Evolutionary conservation across 2,113 vertebrate species (phyloP).

Genomic region (Urocolius indicus): DNA sequence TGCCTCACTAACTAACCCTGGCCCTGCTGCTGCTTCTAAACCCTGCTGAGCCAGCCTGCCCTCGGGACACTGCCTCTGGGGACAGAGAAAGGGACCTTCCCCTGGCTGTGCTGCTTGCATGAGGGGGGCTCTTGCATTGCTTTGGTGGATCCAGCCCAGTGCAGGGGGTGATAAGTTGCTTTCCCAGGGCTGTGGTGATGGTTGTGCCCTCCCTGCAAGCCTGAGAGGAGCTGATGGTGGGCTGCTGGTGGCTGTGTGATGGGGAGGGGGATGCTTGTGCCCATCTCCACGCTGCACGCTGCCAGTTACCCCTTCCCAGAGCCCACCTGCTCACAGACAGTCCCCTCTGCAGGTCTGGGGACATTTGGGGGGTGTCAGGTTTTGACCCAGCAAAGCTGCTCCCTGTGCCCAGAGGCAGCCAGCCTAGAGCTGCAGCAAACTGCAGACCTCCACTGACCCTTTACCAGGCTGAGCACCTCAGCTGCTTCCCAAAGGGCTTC

Average conservation of each 20-base stretch:
- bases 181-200: neutral
- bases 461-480: neutral
- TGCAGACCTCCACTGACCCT: neutral
- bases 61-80: neutral
- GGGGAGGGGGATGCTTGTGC: neutral
- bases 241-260: neutral
- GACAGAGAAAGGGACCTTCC: neutral
- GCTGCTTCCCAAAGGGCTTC: neutral
- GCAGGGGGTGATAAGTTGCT: neutral
- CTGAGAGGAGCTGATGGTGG: neutral
- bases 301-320: neutral
- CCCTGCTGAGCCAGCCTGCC: neutral
- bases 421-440: neutral
- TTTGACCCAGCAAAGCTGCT: neutral
- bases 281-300: rapidly evolving
- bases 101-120: slow-evolving; percentile 39
- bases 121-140: neutral
- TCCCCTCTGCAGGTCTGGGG: neutral
- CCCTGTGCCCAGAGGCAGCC: rapidly evolving
- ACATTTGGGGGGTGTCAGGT: neutral
- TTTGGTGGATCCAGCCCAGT: neutral
- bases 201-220: neutral
- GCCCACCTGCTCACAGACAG: rapidly evolving
- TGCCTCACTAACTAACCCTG: slow-evolving; percentile 64
- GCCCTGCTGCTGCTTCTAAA: neutral